Evolutionary conservation across 1,140 invertebrate species (phyloP).

Genomic region (Telenomus remus): DNA sequence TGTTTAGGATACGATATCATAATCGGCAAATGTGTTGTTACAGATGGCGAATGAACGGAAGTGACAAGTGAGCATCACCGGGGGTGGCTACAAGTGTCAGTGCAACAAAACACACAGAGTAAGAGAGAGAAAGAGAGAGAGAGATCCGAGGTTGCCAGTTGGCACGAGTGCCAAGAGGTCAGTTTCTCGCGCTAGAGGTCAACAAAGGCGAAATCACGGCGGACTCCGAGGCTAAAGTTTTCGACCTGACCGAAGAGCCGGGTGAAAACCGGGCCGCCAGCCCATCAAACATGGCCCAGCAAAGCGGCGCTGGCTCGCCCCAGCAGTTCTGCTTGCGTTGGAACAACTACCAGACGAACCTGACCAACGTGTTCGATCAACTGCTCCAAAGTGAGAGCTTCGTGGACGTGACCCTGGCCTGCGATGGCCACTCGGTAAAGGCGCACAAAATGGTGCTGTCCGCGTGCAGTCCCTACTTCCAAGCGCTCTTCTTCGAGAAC

Average conservation of each 20-base stretch:
- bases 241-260: slow-evolving; percentile 40
- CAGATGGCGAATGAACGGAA: slow-evolving; percentile 20
- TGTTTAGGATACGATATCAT: not conserved
- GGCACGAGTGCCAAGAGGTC: slow-evolving; percentile 23
- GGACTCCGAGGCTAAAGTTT: slow-evolving; percentile 36
- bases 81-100: slow-evolving; percentile 4
- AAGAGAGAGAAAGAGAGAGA: too few species aligned
- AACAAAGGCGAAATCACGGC: slow-evolving; percentile 32
- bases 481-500: slow-evolving; percentile 92
- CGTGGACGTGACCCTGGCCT: slow-evolving; percentile 93
- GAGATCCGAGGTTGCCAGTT: slow-evolving; percentile 3
- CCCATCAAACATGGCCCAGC: slow-evolving; percentile 71
- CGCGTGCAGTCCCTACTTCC: slow-evolving; percentile 94
- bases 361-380: slow-evolving; percentile 94
- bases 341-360: slow-evolving; percentile 95
- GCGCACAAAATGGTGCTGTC: slow-evolving; percentile 95
- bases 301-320: slow-evolving; percentile 75
- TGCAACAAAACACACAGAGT: not conserved
- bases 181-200: slow-evolving; percentile 3
- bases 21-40: slow-evolving; percentile 26
- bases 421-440: slow-evolving; percentile 92
- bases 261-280: slow-evolving; percentile 37
- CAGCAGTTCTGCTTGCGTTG: slow-evolving; percentile 91
- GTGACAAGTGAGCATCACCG: slow-evolving; percentile 20
- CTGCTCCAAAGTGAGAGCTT: slow-evolving; percentile 92